Evolutionary conservation across 2,797 vertebrate genomes (phyloP).

Genomic region (Coilia nasus): DNA sequence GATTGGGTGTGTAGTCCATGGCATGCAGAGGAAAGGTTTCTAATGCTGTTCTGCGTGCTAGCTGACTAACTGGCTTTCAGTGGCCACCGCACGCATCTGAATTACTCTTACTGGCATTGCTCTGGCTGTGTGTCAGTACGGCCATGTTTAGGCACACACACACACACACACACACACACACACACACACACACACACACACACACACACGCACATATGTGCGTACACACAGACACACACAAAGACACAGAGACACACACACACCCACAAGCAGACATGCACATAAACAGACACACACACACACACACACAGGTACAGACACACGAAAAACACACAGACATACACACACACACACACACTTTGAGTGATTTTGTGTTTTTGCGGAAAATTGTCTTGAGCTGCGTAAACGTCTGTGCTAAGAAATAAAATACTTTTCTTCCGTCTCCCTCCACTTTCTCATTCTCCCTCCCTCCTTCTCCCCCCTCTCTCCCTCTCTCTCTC

Average conservation of each 20-base stretch:
- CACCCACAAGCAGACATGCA: no score
- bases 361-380: conserved; percentile 55
- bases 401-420: neutral
- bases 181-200: no score
- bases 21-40: conserved; percentile 23
- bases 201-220: no score
- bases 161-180: neutral
- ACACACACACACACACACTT: neutral
- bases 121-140: neutral
- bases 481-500: neutral
- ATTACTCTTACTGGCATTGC: neutral
- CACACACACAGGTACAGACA: neutral
- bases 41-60: conserved; percentile 6
- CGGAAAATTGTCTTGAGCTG: conserved; percentile 40
- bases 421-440: neutral
- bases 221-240: no score
- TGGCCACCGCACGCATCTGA: neutral
- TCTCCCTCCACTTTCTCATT: neutral
- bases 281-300: no score
- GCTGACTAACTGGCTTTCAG: neutral
- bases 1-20: conserved; percentile 3
- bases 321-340: neutral
- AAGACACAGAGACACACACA: no score
- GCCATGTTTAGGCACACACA: neutral
- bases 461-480: conserved; percentile 68